Evolutionary conservation across 2,888 invertebrate genomes (phyloP), one percentile per base, ranked within the genome.

Genomic region (Caenorhabditis drosophilae): DNA sequence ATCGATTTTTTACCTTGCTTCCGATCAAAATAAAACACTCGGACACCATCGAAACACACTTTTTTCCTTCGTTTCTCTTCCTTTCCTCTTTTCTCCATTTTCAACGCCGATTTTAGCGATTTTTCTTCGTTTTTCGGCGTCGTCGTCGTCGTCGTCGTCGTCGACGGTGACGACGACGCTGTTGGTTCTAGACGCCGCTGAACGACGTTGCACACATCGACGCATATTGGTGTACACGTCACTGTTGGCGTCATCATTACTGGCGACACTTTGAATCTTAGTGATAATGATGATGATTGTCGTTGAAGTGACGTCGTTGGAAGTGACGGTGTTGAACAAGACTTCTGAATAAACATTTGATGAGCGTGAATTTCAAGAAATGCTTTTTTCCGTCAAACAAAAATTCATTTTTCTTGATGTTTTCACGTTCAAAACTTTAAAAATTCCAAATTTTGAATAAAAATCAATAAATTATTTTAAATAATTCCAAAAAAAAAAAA

Each of bases 11-110:
- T 3, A 18, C 51, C 66, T 27, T 67, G 67, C 4, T 40, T 31
- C 2, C 67, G 45, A 22, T 54, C 61, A 50, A 67, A 67, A 22
- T 67, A 67, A 20, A 48, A 61, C 18, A 67, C 67, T 23, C 56
- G 34, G 15, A 63, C 12, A 1, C 58, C 53, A 15, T 35, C 36
- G 42, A 54, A 63, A 25, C 44, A 9, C 7, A 44, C n/a, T n/a
- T 44, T 44, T 12, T 44, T 44, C 25, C 22, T 20, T 18, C 40
- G 15, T 16, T n/a, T n/a, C n/a, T n/a, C n/a, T n/a, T n/a, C n/a
- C n/a, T n/a, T n/a, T n/a, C n/a, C n/a, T n/a, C n/a, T n/a, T n/a
- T 7, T 38, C 7, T 9, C 38, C 6, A 11, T 38, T 38, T 16
- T 38, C 38, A 38, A 6, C 18, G 18, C 38, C 48, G 53, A 38